phyloP scores from a whole-genome alignment of 2,797 vertebrate species.

The Psittacula echo region DNA sequence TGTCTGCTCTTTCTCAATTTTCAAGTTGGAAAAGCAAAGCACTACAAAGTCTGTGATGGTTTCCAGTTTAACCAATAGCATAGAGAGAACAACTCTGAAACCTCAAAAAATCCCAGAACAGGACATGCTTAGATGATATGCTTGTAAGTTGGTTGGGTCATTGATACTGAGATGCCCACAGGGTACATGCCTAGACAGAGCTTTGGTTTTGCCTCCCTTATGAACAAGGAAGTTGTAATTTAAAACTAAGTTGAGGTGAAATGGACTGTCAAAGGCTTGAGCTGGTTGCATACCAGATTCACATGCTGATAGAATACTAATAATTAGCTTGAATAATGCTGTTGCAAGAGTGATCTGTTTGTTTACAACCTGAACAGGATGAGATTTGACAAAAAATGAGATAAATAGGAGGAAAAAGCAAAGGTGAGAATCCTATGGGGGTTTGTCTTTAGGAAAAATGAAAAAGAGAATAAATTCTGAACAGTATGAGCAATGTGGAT shows the following conservation, averaged over 20 bases:
- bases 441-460: not conserved
- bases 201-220: not conserved
- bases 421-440: accelerated
- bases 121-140: accelerated
- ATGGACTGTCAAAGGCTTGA: not conserved
- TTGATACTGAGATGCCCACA: not conserved
- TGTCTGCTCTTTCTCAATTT: accelerated
- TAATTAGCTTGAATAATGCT: not conserved
- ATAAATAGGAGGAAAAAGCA: not conserved
- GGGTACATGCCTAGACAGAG: accelerated
- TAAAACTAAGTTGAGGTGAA: not conserved
- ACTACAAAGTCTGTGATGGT: accelerated
- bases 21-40: too few relatives aligned
- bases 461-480: not conserved
- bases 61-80: not conserved
- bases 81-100: not conserved
- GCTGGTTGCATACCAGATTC: accelerated
- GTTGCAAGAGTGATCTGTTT: not conserved
- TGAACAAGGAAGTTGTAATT: not conserved
- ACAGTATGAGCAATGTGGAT: not conserved
- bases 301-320: accelerated
- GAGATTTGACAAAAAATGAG: not conserved
- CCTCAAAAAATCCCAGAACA: accelerated
- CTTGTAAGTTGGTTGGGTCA: accelerated
- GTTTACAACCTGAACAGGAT: not conserved